phyloP scores from a whole-genome alignment of 1,140 invertebrate species.

The Neodiprion lecontei region DNA sequence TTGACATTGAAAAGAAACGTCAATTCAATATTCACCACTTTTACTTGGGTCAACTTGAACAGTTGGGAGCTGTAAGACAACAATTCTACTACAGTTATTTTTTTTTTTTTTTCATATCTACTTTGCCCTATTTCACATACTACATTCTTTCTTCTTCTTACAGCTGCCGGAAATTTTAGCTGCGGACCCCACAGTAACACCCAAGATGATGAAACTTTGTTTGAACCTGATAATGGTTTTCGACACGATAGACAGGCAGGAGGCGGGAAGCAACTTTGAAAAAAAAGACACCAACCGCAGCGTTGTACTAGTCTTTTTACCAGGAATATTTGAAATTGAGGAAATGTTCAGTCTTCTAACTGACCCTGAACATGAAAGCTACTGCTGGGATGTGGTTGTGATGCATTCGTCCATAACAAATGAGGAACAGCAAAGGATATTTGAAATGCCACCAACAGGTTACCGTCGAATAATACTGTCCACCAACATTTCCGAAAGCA shows the following conservation, averaged over 20 bases:
- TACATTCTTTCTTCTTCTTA: slow-evolving; percentile 35
- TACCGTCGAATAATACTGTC: slow-evolving; percentile 88
- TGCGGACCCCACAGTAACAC: slow-evolving; percentile 61
- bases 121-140: slow-evolving; percentile 2
- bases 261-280: slow-evolving; percentile 42
- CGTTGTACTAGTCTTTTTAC: slow-evolving; percentile 86
- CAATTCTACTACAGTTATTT: too few relatives aligned
- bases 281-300: slow-evolving; percentile 57
- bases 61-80: slow-evolving; percentile 47
- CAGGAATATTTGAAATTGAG: slow-evolving; percentile 86
- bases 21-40: slow-evolving; percentile 67
- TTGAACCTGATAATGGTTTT: slow-evolving; percentile 73
- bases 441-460: slow-evolving; percentile 66
- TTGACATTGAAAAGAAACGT: slow-evolving; percentile 64
- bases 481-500: slow-evolving; percentile 98
- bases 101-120: slow-evolving; percentile 17
- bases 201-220: slow-evolving; percentile 66
- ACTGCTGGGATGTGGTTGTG: slow-evolving; percentile 68
- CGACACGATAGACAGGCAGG: slow-evolving; percentile 70
- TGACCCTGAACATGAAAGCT: slow-evolving; percentile 41
- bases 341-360: slow-evolving; percentile 57
- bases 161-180: slow-evolving; percentile 61
- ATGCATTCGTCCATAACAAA: slow-evolving; percentile 78
- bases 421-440: slow-evolving; percentile 78
- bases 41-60: slow-evolving; percentile 73